phyloP scores from a whole-genome alignment of 2,888 invertebrate species.

The Pachydiplax longipennis region DNA sequence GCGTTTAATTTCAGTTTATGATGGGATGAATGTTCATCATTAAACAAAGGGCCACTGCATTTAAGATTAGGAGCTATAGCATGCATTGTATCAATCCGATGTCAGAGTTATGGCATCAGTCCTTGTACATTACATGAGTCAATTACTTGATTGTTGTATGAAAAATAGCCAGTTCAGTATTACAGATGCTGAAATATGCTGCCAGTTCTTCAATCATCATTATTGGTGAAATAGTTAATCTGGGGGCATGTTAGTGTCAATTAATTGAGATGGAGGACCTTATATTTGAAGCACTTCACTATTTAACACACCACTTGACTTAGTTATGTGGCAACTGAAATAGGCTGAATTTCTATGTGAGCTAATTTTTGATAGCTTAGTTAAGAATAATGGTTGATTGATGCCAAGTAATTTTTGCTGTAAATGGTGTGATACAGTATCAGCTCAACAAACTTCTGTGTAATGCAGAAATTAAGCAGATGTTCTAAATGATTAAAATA shows the following conservation, averaged over 20 bases:
- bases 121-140: conserved; percentile 36
- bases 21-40: no score
- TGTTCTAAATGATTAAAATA: conserved; percentile 41
- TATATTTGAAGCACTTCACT: background rate
- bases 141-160: conserved; percentile 32
- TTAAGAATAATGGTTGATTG: background rate
- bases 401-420: background rate
- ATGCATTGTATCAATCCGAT: background rate
- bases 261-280: background rate
- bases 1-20: no score
- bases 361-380: conserved; percentile 33
- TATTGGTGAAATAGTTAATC: background rate
- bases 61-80: background rate
- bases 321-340: background rate
- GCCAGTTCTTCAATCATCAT: conserved; percentile 30
- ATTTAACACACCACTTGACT: conserved; percentile 11
- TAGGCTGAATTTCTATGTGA: conserved; percentile 35
- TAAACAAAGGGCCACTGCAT: no score
- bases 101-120: background rate
- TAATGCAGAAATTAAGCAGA: conserved; percentile 41
- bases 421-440: conserved; percentile 34
- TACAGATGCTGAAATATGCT: conserved; percentile 41
- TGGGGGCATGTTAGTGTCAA: conserved; percentile 41
- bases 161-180: conserved; percentile 43
- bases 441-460: conserved; percentile 43